These are phyloP conservation scores for Martes flavigula DNA, from an alignment of 2,797 vertebrate genomes.

Conservation along the genomic window DNA sequence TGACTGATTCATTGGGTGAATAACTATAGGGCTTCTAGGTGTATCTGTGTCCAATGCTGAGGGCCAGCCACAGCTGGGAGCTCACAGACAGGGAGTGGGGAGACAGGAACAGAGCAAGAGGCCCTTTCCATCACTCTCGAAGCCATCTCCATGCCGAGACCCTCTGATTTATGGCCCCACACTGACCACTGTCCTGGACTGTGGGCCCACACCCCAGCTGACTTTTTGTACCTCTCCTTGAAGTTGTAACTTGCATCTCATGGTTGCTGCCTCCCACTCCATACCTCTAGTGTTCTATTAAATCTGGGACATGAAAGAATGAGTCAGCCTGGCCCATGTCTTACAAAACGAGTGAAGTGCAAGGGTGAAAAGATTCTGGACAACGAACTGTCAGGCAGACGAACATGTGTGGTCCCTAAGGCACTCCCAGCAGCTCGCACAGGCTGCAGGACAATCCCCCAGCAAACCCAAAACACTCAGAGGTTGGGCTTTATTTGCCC, in stretches of 20 bases:
- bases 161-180: background rate
- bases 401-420: background rate
- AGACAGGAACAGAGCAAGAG: background rate
- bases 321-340: background rate
- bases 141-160: background rate
- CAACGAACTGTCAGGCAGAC: accelerated
- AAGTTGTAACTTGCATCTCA: background rate
- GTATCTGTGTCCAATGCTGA: background rate
- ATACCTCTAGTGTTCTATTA: background rate
- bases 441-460: too few relatives aligned
- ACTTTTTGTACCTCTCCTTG: background rate
- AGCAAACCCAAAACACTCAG: background rate
- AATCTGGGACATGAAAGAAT: background rate
- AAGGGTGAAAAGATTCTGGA: background rate
- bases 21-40: background rate
- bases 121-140: background rate
- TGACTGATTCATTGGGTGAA: background rate
- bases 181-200: background rate
- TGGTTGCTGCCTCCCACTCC: too few relatives aligned
- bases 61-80: background rate
- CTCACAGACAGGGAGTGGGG: too few relatives aligned
- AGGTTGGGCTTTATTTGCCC: background rate
- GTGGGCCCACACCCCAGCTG: background rate
- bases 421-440: background rate
- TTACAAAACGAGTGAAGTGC: background rate